phyloP scores from a whole-genome alignment of 2,888 invertebrate genomes.

The Xanthia togata region DNA sequence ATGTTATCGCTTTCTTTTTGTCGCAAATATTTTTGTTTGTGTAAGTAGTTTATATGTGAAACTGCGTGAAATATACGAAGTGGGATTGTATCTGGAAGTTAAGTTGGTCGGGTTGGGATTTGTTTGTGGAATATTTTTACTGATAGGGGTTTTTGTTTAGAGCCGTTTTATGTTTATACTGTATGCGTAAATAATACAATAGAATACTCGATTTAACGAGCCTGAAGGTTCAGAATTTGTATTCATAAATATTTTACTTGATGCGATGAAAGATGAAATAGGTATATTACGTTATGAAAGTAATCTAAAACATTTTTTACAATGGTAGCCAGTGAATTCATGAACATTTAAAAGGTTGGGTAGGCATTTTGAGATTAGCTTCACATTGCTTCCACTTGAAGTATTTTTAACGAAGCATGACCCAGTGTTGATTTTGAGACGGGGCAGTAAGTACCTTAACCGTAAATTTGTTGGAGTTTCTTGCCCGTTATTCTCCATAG shows the following conservation, averaged over 20 bases:
- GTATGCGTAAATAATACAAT: conserved; percentile 36
- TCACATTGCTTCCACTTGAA: not conserved
- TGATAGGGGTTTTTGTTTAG: conserved; percentile 24
- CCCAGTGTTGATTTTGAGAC: not conserved
- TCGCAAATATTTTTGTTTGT: conserved; percentile 71
- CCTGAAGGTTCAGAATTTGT: conserved; percentile 11
- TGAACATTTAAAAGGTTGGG: not conserved
- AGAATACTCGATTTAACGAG: conserved; percentile 30
- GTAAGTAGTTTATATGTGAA: conserved; percentile 58
- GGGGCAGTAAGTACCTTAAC: not conserved
- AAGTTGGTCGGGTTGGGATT: conserved; percentile 39
- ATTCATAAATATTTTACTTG: conserved; percentile 15
- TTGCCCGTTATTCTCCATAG: too few species aligned
- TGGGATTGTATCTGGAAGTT: conserved; percentile 44
- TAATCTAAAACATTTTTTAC: not conserved
- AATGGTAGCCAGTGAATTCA: not conserved
- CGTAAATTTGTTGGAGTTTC: too few species aligned
- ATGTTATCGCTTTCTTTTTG: conserved; percentile 71
- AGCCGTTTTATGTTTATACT: conserved; percentile 8
- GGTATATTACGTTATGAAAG: not conserved
- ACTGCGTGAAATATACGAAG: conserved; percentile 54
- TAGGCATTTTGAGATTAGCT: not conserved
- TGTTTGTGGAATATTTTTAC: conserved; percentile 37
- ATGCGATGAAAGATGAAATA: conserved; percentile 7
- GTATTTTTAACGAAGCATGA: not conserved